Conservation (phyloP, 1,140 invertebrate genomes). For the Camponotus pennsylvanicus region DNA sequence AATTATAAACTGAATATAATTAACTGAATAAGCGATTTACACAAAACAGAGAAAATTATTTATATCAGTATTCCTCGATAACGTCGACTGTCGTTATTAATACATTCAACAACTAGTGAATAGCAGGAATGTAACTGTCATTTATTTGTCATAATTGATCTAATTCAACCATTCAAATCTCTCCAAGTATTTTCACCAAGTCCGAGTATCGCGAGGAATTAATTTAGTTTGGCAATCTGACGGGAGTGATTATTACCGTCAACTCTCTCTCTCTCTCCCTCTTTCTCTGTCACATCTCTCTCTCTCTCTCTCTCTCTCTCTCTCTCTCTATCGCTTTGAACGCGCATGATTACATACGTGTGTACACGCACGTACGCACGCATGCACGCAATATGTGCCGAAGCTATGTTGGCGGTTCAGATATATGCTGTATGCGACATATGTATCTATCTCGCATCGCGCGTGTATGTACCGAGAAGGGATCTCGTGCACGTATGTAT, state of each 20-base stretch:
- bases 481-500: background rate
- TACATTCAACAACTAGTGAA: no score
- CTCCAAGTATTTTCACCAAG: background rate
- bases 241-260: slow-evolving; percentile 78
- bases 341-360: slow-evolving; percentile 43
- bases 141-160: background rate
- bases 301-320: slow-evolving; percentile 40
- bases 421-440: slow-evolving; percentile 23
- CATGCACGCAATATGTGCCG: slow-evolving; percentile 37
- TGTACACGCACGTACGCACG: slow-evolving; percentile 12
- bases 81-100: slow-evolving; percentile 1
- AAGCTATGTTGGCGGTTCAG: background rate
- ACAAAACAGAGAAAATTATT: background rate
- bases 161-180: background rate
- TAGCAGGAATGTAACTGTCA: background rate
- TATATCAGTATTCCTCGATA: background rate
- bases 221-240: slow-evolving; percentile 82
- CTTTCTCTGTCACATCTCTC: slow-evolving; percentile 51
- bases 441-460: slow-evolving; percentile 23
- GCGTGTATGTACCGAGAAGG: slow-evolving; percentile 24
- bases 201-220: slow-evolving; percentile 26
- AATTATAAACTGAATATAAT: no score
- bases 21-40: no score
- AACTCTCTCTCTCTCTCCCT: slow-evolving; percentile 58
- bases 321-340: slow-evolving; percentile 18